Percentiles rank a stretch among this genome's conserved stretches.
Evolutionary conservation across 35 echinoderm and acorn worm genomes (phyloP).

Genomic region (Lytechinus pictus): DNA sequence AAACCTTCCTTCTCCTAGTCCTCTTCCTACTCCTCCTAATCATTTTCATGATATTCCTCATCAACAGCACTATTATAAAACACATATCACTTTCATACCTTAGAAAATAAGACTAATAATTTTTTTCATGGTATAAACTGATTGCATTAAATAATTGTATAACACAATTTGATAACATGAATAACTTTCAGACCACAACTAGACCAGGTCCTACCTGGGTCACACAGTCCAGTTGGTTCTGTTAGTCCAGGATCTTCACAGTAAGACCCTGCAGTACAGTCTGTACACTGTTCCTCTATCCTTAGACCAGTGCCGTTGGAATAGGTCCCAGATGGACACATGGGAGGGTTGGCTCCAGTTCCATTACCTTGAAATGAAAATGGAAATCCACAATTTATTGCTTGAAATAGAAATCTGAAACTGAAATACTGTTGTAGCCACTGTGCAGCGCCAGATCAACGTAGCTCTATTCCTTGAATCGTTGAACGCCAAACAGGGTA

Average conservation of each 20-base stretch:
- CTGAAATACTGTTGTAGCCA: no score
- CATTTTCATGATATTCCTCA: no score
- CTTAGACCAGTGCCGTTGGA: slow-evolving; percentile 84
- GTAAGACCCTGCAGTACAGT: slow-evolving; percentile 86
- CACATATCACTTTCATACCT: neutral
- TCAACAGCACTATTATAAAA: no score
- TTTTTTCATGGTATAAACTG: neutral
- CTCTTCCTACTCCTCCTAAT: no score
- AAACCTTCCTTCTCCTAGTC: no score
- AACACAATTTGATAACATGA: no score
- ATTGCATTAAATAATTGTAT: neutral
- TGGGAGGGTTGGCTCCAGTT: slow-evolving; percentile 83
- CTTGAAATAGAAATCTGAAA: no score
- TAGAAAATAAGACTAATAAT: neutral
- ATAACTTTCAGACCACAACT: neutral
- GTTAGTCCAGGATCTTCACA: slow-evolving; percentile 82
- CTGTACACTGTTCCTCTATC: slow-evolving; percentile 56
- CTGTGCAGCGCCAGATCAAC: no score
- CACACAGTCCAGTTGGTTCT: slow-evolving; percentile 84
- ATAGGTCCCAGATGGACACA: slow-evolving; percentile 81
- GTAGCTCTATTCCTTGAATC: no score
- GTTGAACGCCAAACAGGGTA: no score
- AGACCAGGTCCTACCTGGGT: slow-evolving; percentile 63
- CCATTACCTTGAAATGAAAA: slow-evolving; percentile 59
- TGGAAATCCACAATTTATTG: neutral